Evolutionary conservation across 53 echinoderm and acorn worm genomes (phyloP).

Genomic region (Actinopyga echinites): DNA sequence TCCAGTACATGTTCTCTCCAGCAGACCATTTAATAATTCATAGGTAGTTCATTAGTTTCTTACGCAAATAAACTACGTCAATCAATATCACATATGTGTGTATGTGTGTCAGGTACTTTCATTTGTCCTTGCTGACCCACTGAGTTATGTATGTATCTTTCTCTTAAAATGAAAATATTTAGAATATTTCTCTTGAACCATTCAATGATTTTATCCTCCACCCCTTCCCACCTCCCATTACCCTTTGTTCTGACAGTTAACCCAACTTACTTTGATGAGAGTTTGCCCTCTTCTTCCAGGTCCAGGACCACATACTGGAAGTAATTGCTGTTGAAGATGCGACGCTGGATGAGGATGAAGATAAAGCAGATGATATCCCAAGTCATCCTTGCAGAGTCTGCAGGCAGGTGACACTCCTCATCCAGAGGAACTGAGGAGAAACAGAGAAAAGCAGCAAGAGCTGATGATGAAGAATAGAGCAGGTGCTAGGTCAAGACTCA

Average conservation of each 20-base stretch:
- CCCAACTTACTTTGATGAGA: slow-evolving; percentile 87
- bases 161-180: no score
- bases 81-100: no score
- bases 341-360: slow-evolving; percentile 77
- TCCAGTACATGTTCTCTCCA: no score
- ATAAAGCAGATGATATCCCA: slow-evolving; percentile 94
- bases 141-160: no score
- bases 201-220: no score
- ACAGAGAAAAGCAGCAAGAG: background rate
- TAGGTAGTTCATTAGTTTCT: no score
- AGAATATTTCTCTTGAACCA: no score
- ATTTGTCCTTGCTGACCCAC: no score
- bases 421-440: background rate
- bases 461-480: background rate
- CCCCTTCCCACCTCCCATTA: no score
- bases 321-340: slow-evolving; percentile 97
- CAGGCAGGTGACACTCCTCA: slow-evolving; percentile 61
- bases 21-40: no score
- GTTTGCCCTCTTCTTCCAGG: slow-evolving; percentile 74
- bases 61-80: no score
- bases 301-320: slow-evolving; percentile 92
- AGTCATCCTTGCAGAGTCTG: slow-evolving; percentile 75
- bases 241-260: background rate
- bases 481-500: background rate
- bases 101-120: no score